Conservation (phyloP, 2,888 invertebrate genomes). For the Polylopha cassiicola region DNA sequence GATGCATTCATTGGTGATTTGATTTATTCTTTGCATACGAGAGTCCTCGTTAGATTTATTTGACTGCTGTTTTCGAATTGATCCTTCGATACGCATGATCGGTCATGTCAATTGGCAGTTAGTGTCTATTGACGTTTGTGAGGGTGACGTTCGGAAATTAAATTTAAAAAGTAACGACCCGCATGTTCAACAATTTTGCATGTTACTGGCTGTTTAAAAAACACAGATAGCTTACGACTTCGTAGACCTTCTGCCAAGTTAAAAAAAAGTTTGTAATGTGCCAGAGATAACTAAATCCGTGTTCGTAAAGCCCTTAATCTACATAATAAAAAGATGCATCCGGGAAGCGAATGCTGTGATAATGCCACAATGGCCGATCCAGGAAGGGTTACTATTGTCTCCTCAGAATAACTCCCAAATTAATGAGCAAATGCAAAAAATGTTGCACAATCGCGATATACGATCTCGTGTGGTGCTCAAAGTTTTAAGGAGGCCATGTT, state of each 20-base stretch:
- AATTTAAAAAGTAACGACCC: constrained; percentile 31
- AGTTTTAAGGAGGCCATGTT: constrained; percentile 27
- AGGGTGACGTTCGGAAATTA: constrained; percentile 35
- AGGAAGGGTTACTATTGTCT: constrained; percentile 70
- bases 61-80: constrained; percentile 72
- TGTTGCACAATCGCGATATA: constrained; percentile 69
- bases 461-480: constrained; percentile 61
- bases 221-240: too few species aligned
- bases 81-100: constrained; percentile 67
- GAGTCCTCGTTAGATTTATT: constrained; percentile 75
- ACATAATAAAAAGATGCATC: constrained; percentile 71
- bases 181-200: too few species aligned
- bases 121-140: constrained; percentile 51
- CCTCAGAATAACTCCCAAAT: constrained; percentile 67
- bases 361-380: constrained; percentile 58
- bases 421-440: constrained; percentile 72
- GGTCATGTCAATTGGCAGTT: constrained; percentile 73
- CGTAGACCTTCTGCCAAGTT: too few species aligned
- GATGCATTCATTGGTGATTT: constrained; percentile 74
- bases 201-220: too few species aligned
- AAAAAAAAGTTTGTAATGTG: constrained; percentile 10
- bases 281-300: constrained; percentile 40
- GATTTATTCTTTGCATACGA: constrained; percentile 77
- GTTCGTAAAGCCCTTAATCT: constrained; percentile 66
- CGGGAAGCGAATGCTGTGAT: constrained; percentile 66